Evolutionary conservation across 1,140 invertebrate species (phyloP), one percentile per base, ranked within the genome.

Genomic region (Bombus turneri): DNA sequence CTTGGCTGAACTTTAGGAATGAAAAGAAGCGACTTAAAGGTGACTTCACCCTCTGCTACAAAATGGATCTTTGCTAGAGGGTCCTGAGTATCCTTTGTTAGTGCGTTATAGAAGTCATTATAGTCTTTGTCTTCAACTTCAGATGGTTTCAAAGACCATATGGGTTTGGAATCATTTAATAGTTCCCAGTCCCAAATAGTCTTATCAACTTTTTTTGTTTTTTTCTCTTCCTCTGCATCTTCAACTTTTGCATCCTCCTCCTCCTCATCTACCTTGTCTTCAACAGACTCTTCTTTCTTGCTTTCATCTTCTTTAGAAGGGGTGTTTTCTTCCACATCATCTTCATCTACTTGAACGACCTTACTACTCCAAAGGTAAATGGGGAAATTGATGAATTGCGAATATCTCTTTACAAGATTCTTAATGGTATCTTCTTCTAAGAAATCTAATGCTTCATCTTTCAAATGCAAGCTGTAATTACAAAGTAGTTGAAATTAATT

Each of bases 311-410:
- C 96, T 62, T 97, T 97, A 83, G 28, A 62, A 62, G 96, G 87
- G 57, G 95, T 95, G 37, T 94, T 92, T 75, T 95, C 94, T 12
- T 96, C 95, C 8, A 95, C 94, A 5, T 93, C 86, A 78, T 97
- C 97, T 92, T 98, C 98, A 93, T 99, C 98, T 74, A 98, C 98
- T 84, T 98, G 97, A 87, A 99, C 96, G 39, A 98, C 98, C 95
- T 98, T 99, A 94, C 98, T 99, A 64, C 97, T 96, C 99, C 99
- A 99, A 91, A 99, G 94, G 94, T 98, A 98, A 92, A 99, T 99
- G 34, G 98, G 98, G 96, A 99, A 99, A 95, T 99, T 99, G 91
- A 99, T 99, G 95, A 99, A 99, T 95, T 99, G 99, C 2, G 98
- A 99, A 95, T 99, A 99, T 95, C 99, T 99, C 94, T 98, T 98